Conservation (phyloP, 1,140 invertebrate species). For the Octopus sinensis region DNA sequence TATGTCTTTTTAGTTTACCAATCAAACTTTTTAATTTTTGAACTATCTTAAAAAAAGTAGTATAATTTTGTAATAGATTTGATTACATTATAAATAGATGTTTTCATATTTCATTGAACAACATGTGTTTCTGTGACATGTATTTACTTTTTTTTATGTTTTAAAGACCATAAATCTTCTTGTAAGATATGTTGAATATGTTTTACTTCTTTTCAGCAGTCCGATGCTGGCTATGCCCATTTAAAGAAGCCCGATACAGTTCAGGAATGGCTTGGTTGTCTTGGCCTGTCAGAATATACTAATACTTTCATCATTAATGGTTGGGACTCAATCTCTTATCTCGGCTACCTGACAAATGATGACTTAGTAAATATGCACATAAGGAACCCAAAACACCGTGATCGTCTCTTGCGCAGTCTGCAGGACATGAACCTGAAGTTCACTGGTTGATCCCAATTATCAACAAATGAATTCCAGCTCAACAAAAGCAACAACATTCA, state of each 20-base stretch:
- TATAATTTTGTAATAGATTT: too few species aligned
- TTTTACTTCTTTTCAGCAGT: background rate
- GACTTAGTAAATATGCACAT: slow-evolving; percentile 88
- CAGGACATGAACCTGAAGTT: slow-evolving; percentile 29
- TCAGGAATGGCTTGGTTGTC: slow-evolving; percentile 39
- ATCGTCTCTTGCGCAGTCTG: slow-evolving; percentile 69
- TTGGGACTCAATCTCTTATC: slow-evolving; percentile 84
- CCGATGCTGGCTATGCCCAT: slow-evolving; percentile 30
- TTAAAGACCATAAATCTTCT: too few species aligned
- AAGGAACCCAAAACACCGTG: slow-evolving; percentile 77
- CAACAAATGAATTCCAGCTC: too few species aligned
- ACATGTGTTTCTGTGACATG: too few species aligned
- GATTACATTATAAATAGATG: too few species aligned
- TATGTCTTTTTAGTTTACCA: too few species aligned
- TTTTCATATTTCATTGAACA: too few species aligned
- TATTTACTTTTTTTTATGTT: background rate
- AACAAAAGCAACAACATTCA: too few species aligned
- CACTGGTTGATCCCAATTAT: background rate
- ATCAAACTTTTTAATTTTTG: too few species aligned
- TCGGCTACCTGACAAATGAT: slow-evolving; percentile 82
- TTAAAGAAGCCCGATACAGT: slow-evolving; percentile 34
- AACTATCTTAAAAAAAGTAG: too few species aligned
- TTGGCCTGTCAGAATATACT: slow-evolving; percentile 61
- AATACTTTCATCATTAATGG: slow-evolving; percentile 85
- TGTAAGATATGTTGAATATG: too few species aligned